Base-by-base conservation (phyloP, 2,113 vertebrate species). In the Andinoacara biseriatus region DNA sequence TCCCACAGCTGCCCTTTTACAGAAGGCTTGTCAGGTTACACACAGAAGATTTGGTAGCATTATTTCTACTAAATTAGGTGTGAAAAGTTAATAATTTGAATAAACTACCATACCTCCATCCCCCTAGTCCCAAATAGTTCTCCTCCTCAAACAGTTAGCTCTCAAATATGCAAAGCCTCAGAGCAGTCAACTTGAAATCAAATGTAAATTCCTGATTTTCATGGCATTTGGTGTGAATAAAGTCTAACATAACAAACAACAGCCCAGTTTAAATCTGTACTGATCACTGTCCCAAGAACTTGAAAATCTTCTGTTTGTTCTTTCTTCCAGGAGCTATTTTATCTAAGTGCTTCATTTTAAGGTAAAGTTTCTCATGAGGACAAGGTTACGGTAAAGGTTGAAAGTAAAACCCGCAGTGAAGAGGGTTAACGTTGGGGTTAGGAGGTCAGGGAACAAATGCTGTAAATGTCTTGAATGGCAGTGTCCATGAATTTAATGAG, bases 291-390 rank as follows among this genome's bases (percentile, higher is more conserved):
- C 65, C 26, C 65, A 14, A 10, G 43, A 69, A 11, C 65, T 49
- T 3, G 1, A 20, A 20, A 67, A 31, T 72, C 43, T 2, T 72
- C 43, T 72, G 65, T 31, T 72, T 29, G 2, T 72, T 72, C 60
- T 58, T 86, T 82, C 60, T 58, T 86, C 80, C 29, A 15, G 56
- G 31, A 76, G 67, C 60, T 72, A 78, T 83, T 60, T 82, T 74
- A 60, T 52, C 58, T n/a, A 58, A 38, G 58, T 31, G 33, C 61
- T 52, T 17, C n/a, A 20, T 78, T 81, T 82, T 38, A 82, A 20
- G 31, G 78, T 76, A 67, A 74, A 13, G 78, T 83, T 80, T 85
- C 81, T 74, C 90, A 84, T 88, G 79, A 83, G 80, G 40, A 40
- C 46, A 38, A 31, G 76, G 85, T 87, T 38, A 35, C 60, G 78